Evolutionary conservation across 1,140 invertebrate species (phyloP), one percentile per base, ranked within the genome.

Genomic region (Drosophila parabipectinata): DNA sequence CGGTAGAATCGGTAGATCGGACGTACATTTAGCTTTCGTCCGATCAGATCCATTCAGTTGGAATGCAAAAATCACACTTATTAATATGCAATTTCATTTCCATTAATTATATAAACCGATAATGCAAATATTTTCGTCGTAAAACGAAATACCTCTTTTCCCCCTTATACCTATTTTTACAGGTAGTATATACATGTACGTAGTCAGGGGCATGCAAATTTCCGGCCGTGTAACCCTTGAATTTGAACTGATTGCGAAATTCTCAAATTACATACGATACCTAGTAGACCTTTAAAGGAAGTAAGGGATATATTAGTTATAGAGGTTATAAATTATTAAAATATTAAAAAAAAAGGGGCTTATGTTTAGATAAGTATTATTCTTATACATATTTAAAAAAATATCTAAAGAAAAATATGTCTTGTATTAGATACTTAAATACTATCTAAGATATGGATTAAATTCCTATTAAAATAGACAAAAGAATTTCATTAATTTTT

Each of bases 21-120:
- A 30, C 32, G 18, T 26, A 62, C 8, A 10, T 30, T 9, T 37
- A 37, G 39, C 54, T 45, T 30, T 44, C 39, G 39, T 57, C 24
- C 15, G 55, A 58, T 44, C 39, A 28, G 55, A 58, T 44, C 14
- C n/a, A 44, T 47, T 58, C 26, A 58, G 41, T 10, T 45, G 63
- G 39, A 56, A 47, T 57, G 69, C 69, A 64, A 53, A 57, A 21
- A 48, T 3, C 5, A 4, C 18, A n/a, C 39, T 15, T 59, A 71
- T 72, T 68, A 52, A 53, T 60, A 72, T 72, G 72, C 68, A 54
- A 50, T 72, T 47, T 8, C n/a, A 72, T 72, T 73, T 63, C 9
- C 59, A 64, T 57, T 41, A 30, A 64, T 57, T 64, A 73, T 57
- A 45, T 18, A 52, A 53, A 39, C 14, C 28, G 15, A 39, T 48